Evolutionary conservation across 1,140 invertebrate genomes (phyloP).

Genomic region (Daktulosphaira vitifoliae): DNA sequence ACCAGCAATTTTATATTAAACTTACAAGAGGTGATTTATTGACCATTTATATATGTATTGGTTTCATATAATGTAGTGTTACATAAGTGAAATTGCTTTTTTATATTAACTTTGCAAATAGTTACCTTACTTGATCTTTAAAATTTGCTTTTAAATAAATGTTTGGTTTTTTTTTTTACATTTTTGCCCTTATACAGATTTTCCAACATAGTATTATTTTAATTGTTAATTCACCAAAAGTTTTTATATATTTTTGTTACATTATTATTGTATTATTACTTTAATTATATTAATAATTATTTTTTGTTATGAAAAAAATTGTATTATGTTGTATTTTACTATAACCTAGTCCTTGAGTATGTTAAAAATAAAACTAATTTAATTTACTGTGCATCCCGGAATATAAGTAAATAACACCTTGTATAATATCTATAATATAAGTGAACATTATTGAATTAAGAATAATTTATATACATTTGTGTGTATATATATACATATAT

Average conservation of each 20-base stretch:
- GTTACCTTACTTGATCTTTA: no score
- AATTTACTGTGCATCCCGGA: not conserved
- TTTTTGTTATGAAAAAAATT: slow-evolving; percentile 13
- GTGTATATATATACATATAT: not conserved
- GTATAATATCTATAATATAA: not conserved
- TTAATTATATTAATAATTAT: slow-evolving; percentile 2
- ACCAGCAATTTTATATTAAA: no score
- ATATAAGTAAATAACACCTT: no score
- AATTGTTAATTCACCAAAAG: slow-evolving; percentile 28
- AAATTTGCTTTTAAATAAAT: no score
- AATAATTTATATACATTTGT: no score
- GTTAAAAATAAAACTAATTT: slow-evolving; percentile 17
- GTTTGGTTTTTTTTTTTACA: slow-evolving; percentile 17
- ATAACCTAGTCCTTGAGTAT: slow-evolving; percentile 10
- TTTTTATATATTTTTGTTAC: slow-evolving; percentile 33
- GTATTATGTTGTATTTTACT: slow-evolving; percentile 17
- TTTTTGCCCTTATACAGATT: no score
- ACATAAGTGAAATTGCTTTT: no score
- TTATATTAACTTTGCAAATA: no score
- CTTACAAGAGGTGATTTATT: no score
- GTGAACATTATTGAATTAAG: slow-evolving; percentile 7
- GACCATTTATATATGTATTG: no score
- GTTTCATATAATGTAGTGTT: no score
- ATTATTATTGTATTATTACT: slow-evolving; percentile 26
- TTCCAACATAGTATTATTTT: slow-evolving; percentile 28